Percentiles rank a stretch among this genome's conserved stretches.
phyloP scores from a whole-genome alignment of 2,888 invertebrate genomes.

The Pseudococcus viburni region DNA sequence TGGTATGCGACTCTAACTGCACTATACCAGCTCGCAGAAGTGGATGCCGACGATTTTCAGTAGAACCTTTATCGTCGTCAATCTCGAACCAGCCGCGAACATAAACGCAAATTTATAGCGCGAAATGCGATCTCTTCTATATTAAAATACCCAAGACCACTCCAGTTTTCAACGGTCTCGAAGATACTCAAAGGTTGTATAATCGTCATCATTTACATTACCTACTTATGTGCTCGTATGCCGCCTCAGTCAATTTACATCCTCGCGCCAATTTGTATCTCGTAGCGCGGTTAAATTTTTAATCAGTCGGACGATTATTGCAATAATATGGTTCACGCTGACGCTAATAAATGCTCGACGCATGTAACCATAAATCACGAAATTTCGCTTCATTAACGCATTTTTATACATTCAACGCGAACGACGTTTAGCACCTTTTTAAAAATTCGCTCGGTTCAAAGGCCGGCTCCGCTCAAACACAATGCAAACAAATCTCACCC shows the following conservation, averaged over 20 bases:
- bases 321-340: neutral
- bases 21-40: neutral
- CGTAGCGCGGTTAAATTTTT: neutral
- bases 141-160: neutral
- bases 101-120: conserved; percentile 53
- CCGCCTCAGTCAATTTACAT: neutral
- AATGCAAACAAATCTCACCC: conserved; percentile 5
- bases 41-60: neutral
- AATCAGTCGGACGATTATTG: neutral
- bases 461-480: neutral
- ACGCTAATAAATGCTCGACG: neutral
- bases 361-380: conserved; percentile 1
- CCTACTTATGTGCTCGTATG: too few species aligned
- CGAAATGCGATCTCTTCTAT: neutral
- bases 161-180: neutral
- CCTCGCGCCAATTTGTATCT: conserved; percentile 9
- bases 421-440: conserved; percentile 22
- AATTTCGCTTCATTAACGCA: conserved; percentile 29
- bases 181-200: neutral
- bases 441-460: conserved; percentile 5
- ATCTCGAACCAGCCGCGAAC: neutral
- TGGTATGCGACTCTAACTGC: too few species aligned
- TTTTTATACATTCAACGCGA: neutral
- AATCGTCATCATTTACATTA: neutral
- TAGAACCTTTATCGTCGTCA: conserved; percentile 18